Evolutionary conservation across 1,140 invertebrate species (phyloP).

Genomic region (Polypedilum pembai): DNA sequence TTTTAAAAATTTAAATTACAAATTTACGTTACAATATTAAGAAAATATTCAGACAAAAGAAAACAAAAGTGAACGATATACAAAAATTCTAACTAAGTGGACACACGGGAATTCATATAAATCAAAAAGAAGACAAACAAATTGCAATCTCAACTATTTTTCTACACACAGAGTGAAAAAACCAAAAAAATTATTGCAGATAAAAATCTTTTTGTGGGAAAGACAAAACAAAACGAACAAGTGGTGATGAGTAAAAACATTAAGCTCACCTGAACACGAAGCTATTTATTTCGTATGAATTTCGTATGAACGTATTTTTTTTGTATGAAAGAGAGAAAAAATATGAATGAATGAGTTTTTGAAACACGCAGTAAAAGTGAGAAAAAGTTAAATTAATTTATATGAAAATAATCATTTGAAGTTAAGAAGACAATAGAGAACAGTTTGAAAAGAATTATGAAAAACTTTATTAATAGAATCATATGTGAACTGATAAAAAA

Average conservation of each 20-base stretch:
- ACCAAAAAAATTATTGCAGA: background rate
- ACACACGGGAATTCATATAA: no score
- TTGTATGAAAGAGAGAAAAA: background rate
- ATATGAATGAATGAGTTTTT: background rate
- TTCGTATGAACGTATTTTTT: background rate
- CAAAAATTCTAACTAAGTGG: no score
- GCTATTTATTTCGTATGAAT: background rate
- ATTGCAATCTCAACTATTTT: background rate
- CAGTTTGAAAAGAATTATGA: no score
- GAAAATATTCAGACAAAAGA: no score
- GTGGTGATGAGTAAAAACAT: background rate
- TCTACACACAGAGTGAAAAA: background rate
- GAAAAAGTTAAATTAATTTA: background rate
- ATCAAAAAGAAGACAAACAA: no score
- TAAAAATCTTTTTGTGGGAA: background rate
- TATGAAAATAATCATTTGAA: no score
- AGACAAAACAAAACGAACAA: background rate
- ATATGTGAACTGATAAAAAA: no score
- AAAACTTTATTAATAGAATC: no score
- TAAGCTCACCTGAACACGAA: slow-evolving; percentile 26
- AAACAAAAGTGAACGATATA: no score
- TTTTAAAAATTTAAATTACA: no score
- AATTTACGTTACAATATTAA: no score
- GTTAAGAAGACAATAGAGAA: no score
- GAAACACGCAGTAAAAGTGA: background rate